Evolutionary conservation across 2,888 invertebrate genomes (phyloP).

Genomic region (Drosophila mettleri): DNA sequence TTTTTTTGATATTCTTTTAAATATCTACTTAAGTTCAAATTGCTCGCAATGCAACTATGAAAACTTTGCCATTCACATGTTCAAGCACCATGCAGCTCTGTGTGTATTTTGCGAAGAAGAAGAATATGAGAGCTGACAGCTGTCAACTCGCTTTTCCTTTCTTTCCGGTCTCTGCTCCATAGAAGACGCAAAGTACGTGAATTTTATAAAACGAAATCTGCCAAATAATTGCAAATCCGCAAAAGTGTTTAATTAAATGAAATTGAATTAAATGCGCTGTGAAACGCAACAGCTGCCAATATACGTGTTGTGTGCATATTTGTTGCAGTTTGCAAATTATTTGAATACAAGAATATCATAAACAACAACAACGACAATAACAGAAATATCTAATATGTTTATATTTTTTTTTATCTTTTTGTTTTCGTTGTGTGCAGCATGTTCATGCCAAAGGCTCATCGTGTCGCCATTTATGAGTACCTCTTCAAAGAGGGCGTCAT

Average conservation of each 20-base stretch:
- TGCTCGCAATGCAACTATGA: not conserved
- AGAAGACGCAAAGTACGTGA: constrained; percentile 84
- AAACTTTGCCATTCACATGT: constrained; percentile 37
- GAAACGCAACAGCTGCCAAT: constrained; percentile 9
- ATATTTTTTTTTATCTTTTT: constrained; percentile 46
- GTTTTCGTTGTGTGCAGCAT: constrained; percentile 88
- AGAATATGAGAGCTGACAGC: constrained; percentile 67
- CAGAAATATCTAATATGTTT: constrained; percentile 42
- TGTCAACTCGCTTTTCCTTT: constrained; percentile 80
- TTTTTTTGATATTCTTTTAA: not conserved
- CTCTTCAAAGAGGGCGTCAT: constrained; percentile 99
- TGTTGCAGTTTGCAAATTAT: constrained; percentile 37
- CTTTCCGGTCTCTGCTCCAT: constrained; percentile 84
- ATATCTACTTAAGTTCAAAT: not conserved
- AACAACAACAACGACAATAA: constrained; percentile 46
- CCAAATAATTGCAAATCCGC: constrained; percentile 68
- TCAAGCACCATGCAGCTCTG: constrained; percentile 37
- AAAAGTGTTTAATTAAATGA: constrained; percentile 43
- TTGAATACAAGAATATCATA: constrained; percentile 27
- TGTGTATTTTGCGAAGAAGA: constrained; percentile 34
- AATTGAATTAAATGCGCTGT: constrained; percentile 19
- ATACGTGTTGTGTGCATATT: constrained; percentile 43
- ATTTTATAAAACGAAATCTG: constrained; percentile 70
- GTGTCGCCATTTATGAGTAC: constrained; percentile 98
- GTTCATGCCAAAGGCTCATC: constrained; percentile 99